These are phyloP conservation scores for Ephestia elutella DNA, from an alignment of 1,140 invertebrate genomes.

Conservation along the genomic window DNA sequence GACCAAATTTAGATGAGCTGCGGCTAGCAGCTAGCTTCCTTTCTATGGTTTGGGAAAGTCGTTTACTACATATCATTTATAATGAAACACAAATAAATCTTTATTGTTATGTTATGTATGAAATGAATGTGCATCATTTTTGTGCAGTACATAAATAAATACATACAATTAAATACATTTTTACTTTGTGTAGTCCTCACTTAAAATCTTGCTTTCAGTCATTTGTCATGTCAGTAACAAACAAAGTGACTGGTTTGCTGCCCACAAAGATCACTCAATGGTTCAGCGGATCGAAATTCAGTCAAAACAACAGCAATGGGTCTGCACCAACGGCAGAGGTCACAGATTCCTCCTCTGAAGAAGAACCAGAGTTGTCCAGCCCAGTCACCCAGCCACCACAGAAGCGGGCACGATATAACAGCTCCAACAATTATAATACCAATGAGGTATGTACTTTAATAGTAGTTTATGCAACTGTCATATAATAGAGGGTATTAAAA, in stretches of 20 bases:
- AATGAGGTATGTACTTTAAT: slow-evolving; percentile 26
- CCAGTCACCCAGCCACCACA: slow-evolving; percentile 53
- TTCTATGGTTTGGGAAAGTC: too few species aligned
- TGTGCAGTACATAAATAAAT: too few species aligned
- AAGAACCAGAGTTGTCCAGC: slow-evolving; percentile 55
- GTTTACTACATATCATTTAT: too few species aligned
- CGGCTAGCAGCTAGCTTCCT: too few species aligned
- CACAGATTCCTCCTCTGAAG: slow-evolving; percentile 62
- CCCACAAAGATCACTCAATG: slow-evolving; percentile 69
- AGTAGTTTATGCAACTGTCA: too few species aligned
- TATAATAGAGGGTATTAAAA: too few species aligned
- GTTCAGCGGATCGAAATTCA: slow-evolving; percentile 47
- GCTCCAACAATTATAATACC: slow-evolving; percentile 23
- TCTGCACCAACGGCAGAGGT: slow-evolving; percentile 43
- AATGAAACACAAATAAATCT: too few species aligned
- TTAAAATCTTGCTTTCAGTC: slow-evolving; percentile 54
- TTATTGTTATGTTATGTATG: too few species aligned
- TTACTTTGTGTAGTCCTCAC: background rate
- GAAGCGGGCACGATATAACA: slow-evolving; percentile 54
- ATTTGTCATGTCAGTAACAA: slow-evolving; percentile 71
- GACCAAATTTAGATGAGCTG: too few species aligned
- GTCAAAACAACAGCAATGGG: slow-evolving; percentile 42
- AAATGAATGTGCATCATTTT: too few species aligned
- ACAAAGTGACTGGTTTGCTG: slow-evolving; percentile 61
- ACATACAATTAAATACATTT: too few species aligned